Evolutionary conservation across 2,113 vertebrate genomes (phyloP).

Genomic region (Camarhynchus parvulus): DNA sequence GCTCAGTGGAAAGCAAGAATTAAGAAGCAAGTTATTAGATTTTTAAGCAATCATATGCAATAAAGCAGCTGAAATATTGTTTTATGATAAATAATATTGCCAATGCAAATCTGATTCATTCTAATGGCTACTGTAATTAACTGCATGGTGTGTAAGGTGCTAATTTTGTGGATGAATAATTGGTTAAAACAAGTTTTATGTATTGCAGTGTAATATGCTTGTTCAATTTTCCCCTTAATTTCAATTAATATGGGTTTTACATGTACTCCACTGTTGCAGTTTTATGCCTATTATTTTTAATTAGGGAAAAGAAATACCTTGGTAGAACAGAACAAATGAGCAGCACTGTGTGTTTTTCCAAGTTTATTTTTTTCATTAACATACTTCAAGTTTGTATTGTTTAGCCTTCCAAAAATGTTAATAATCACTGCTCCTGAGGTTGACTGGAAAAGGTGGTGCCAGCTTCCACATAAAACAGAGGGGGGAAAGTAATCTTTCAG

Average conservation of each 20-base stretch:
- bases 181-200: slow-evolving; percentile 45
- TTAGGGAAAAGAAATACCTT: slow-evolving; percentile 52
- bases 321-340: background rate
- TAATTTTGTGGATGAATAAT: slow-evolving; percentile 55
- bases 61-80: background rate
- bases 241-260: slow-evolving; percentile 42
- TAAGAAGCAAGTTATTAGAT: slow-evolving; percentile 3
- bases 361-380: background rate
- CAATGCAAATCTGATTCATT: slow-evolving; percentile 40
- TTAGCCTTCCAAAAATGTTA: background rate
- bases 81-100: slow-evolving; percentile 23
- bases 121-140: slow-evolving; percentile 49
- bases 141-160: background rate
- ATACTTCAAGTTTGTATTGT: background rate
- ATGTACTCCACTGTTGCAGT: slow-evolving; percentile 1
- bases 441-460: background rate
- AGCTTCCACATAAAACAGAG: rapidly evolving
- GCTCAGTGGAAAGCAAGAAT: background rate
- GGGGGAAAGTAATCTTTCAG: background rate
- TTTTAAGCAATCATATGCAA: slow-evolving; percentile 26
- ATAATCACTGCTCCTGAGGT: background rate
- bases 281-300: slow-evolving; percentile 66
- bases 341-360: background rate
- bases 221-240: slow-evolving; percentile 70
- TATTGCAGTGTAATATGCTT: slow-evolving; percentile 11